Conservation (phyloP, 2,888 invertebrate genomes). For the Lepidonotus clava region DNA sequence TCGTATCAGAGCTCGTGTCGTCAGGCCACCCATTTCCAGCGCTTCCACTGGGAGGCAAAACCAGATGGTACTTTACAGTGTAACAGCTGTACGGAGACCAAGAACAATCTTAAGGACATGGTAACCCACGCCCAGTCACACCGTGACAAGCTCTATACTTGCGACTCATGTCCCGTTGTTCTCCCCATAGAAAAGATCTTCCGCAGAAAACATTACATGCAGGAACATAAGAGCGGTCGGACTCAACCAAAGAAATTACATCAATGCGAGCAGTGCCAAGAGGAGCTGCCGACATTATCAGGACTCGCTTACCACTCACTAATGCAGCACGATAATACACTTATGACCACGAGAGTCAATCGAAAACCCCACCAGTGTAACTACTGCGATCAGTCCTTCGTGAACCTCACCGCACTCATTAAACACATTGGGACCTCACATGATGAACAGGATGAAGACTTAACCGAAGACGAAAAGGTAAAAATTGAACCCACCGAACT, state of each 20-base stretch:
- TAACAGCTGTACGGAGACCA: neutral
- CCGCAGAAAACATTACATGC: neutral
- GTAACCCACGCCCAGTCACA: neutral
- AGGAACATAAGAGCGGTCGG: neutral
- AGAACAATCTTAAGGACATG: neutral
- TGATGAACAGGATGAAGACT: neutral
- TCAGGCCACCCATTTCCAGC: neutral
- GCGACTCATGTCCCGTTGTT: neutral
- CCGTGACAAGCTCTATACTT: neutral
- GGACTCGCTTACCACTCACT: neutral
- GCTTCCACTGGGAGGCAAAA: neutral
- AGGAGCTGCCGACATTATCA: neutral
- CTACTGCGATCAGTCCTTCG: constrained; percentile 6
- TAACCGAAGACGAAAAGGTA: neutral
- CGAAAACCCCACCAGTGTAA: constrained; percentile 21
- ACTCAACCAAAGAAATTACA: neutral
- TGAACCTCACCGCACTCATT: neutral
- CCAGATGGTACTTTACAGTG: neutral
- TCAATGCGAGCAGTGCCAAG: neutral
- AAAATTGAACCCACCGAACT: no score
- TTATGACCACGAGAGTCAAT: neutral
- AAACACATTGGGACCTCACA: neutral
- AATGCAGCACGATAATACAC: neutral
- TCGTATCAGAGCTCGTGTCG: neutral
- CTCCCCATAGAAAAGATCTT: constrained; percentile 5